Evolutionary conservation across 2,888 invertebrate species (phyloP), one percentile per base, ranked within the genome.

Genomic region (Tipula helvola): DNA sequence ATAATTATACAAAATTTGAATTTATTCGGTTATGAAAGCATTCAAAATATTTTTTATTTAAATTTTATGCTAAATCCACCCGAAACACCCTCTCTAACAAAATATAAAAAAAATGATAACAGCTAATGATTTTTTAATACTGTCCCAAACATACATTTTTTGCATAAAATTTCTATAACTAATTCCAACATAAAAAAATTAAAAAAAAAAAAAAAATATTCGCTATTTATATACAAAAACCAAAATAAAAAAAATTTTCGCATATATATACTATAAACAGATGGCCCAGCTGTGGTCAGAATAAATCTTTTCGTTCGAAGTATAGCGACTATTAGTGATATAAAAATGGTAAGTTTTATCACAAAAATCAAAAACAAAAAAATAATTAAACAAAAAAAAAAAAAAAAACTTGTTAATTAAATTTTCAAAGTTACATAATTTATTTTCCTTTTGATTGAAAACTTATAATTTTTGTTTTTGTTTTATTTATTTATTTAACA

Each of bases 291-390:
- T 92, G 95, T 97, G 94, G 98, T 98, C 93, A 96, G 95, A 94
- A 97, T 98, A 93, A 98, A 98, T 96, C 96, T 98, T 94, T 97
- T 97, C 95, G 97, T 98, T 93, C 94, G 98, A 94, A 97, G 96
- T 95, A 97, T 98, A 92, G 97, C 97, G 92, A 98, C 98, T 92
- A 98, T 98, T 94, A 98, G 98, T 95, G 98, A 98, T 95, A 98
- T 97, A 93, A 98, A 98, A 94, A 98, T 98, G 98, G 98, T 98
- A 96, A 97, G 97, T 97, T 84, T 84, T 84, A 39, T 84, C 41
- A 84, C 84, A 84, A 84, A 36, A 84, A 39, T 41, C 41, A 84
- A 84, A 36, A 84, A 84, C 84, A 84, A 84, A 84, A 84, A 84
- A 13, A 84, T 16, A 84, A 84, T 84, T 84, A 44, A 42, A 44